Base-by-base conservation (phyloP, 2,113 vertebrate genomes). In the Haliaeetus leucogaster region DNA sequence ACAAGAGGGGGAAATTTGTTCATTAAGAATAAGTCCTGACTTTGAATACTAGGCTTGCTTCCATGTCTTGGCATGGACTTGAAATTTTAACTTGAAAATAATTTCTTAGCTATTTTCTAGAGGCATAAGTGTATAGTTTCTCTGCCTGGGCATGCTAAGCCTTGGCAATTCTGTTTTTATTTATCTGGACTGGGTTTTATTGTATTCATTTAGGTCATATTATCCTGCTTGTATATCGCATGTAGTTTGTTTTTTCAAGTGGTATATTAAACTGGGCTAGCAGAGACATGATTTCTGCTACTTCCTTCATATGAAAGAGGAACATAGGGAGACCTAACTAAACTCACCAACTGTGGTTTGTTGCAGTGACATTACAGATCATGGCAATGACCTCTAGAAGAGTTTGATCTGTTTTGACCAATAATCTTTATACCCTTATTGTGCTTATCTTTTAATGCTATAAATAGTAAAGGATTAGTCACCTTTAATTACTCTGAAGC, bases 161-260 rank as follows among this genome's bases (percentile, higher is more conserved):
- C 91, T 95, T 97, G 87, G 62, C 89, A 91, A 45, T 85, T 90
- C 91, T 96, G 87, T 92, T 98, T 97, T 95, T 95, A 97, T 97
- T 97, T 97, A 96, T 86, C 74, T 97, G 90, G 65, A 91, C 72
- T 94, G 38, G 25, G 61, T 91, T 93, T 96, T 87, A 96, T 77
- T 87, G 26, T 89, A 91, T 95, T 97, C 34, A 7, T 95, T 97
- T 98, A 97, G 93, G 61, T 96, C 62, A 78, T n/a, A 80, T 95
- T 97, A 96, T 87, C 84, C 82, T 95, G 61, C 87, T 71, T 95
- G 67, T 85, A 42, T 92, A 95, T 77, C 92, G 47, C 79, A 65
- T 70, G 48, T 74, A 92, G 84, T 96, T 97, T 97, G 86, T 95
- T 98, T 97, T 96, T 96, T 93, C 90, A 97, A 95, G 89, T 38